Evolutionary conservation across 1,140 invertebrate species (phyloP), one percentile per base, ranked within the genome.

Genomic region (Coptotermes formosanus): DNA sequence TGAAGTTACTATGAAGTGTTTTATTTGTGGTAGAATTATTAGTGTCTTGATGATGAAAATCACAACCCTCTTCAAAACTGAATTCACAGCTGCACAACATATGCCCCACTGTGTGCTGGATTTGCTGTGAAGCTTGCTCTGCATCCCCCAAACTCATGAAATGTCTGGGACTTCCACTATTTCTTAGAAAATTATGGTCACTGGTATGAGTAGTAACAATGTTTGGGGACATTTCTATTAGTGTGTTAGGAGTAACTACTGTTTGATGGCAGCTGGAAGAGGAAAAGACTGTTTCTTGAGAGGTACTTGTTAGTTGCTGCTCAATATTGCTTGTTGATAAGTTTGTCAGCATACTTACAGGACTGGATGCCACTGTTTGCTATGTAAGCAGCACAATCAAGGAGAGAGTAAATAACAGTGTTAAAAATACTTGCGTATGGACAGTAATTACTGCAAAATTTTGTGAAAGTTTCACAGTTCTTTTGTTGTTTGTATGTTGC

Each of bases 321-420:
- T 84, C 44, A 84, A 16, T 45, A 84, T 52, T 45, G 83, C 44
- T 45, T 45, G 25, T 16, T 45, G 83, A 9, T 52, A 52, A 75
- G 64, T 75, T 84, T 52, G 52, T 30, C 30, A 59, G 83, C 25
- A 45, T 86, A 86, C 85, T 86, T 86, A 86, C 85, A 86, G 85
- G 85, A 69, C 55, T 52, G 44, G 85, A 45, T n/a, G 85, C 45
- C 85, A 86, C 85, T 52, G 83, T 59, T 45, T 52, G 52, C 83
- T 84, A 59, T n/a, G 83, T 84, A n/a, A 84, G 83, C 83, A 43
- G 83, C 83, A 84, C 44, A 84, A 52, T 45, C 83, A 84, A 84
- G 83, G 44, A 52, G 48, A 84, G 14, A 84, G 52, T 30, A 84
- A 30, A 52, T 30, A 84, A 84, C 48, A 84, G n/a, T n/a, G 25